Conservation (phyloP, 2,888 invertebrate species). For the Andrena marginata region DNA sequence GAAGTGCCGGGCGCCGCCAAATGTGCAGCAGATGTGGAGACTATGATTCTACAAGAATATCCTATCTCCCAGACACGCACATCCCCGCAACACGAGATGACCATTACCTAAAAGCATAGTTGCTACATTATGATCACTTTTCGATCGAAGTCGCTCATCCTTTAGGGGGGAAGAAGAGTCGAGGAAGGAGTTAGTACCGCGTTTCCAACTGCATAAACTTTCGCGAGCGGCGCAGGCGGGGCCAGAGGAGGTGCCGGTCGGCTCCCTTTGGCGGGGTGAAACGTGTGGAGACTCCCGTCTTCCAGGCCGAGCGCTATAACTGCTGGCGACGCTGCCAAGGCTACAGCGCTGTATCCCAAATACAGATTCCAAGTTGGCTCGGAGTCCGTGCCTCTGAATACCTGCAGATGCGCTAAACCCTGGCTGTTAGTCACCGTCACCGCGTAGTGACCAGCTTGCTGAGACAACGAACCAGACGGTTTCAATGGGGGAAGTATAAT, state of each 20-base stretch:
- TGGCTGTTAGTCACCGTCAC: conserved; percentile 82
- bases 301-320: conserved; percentile 82
- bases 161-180: neutral
- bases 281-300: conserved; percentile 82
- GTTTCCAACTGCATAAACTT: conserved; percentile 82
- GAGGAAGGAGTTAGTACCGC: conserved; percentile 70
- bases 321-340: conserved; percentile 82
- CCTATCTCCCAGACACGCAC: conserved; percentile 84
- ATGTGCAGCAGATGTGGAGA: conserved; percentile 83
- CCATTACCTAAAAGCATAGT: conserved; percentile 78
- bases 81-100: conserved; percentile 83
- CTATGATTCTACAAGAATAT: conserved; percentile 79
- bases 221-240: conserved; percentile 82
- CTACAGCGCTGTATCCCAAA: conserved; percentile 82
- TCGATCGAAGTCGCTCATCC: neutral
- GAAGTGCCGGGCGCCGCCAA: conserved; percentile 81
- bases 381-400: conserved; percentile 81
- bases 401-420: conserved; percentile 81
- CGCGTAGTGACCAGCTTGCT: conserved; percentile 83
- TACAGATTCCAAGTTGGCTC: conserved; percentile 83
- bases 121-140: neutral
- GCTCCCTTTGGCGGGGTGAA: conserved; percentile 81
- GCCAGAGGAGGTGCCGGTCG: conserved; percentile 81
- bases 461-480: conserved; percentile 79
- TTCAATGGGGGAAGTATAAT: conserved; percentile 80